These are phyloP conservation scores for Acanthosoma haemorrhoidale DNA, from an alignment of 2,888 invertebrate species.

Conservation along the genomic window DNA sequence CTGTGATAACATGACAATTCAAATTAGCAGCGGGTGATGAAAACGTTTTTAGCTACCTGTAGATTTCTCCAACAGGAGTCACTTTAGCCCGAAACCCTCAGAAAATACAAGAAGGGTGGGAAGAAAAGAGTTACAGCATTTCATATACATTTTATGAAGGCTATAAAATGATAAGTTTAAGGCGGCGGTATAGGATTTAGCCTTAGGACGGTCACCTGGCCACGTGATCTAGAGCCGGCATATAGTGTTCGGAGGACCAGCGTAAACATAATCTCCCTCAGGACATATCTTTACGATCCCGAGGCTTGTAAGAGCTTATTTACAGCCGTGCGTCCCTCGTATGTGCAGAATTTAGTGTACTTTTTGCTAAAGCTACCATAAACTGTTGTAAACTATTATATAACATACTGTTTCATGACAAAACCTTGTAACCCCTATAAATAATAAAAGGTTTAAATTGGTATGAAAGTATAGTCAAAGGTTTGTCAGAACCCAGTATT, in stretches of 20 bases:
- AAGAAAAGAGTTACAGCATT: neutral
- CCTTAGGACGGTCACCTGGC: neutral
- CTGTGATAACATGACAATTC: too few relatives aligned
- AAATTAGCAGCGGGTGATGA: too few relatives aligned
- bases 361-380: neutral
- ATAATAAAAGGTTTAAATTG: too few relatives aligned
- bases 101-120: neutral
- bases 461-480: too few relatives aligned
- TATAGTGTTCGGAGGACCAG: neutral
- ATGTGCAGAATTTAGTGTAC: too few relatives aligned
- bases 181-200: neutral
- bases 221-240: neutral
- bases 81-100: neutral
- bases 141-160: neutral
- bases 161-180: neutral
- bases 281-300: constrained; percentile 8
- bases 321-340: neutral
- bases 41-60: too few relatives aligned
- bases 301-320: constrained; percentile 2
- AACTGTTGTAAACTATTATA: neutral
- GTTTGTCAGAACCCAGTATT: too few relatives aligned
- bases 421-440: too few relatives aligned
- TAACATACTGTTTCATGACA: too few relatives aligned
- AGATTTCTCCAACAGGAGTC: too few relatives aligned
- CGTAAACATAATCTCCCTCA: constrained; percentile 1